These are phyloP conservation scores for Picathartes gymnocephalus DNA, from an alignment of 2,113 vertebrate genomes.

Conservation along the genomic window DNA sequence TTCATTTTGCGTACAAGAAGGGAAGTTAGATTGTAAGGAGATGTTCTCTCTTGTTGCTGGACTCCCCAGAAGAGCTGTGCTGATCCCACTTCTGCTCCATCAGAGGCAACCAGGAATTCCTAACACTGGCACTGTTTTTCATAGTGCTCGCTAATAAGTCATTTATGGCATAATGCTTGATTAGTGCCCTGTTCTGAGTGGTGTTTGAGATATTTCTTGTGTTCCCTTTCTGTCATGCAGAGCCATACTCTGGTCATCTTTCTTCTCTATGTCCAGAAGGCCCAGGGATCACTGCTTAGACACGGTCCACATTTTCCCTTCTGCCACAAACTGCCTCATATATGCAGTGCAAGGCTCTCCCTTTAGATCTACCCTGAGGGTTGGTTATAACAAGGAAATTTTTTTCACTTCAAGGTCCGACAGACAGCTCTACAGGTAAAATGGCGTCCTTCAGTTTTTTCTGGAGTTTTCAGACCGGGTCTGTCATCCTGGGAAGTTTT, in stretches of 20 bases:
- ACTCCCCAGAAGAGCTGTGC: background rate
- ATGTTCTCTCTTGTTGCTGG: background rate
- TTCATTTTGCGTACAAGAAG: background rate
- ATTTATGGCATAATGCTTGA: background rate
- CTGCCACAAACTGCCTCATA: background rate
- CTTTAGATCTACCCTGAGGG: background rate
- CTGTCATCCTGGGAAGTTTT: background rate
- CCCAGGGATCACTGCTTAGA: background rate
- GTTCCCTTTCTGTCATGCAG: background rate
- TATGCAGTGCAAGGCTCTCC: background rate
- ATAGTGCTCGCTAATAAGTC: background rate
- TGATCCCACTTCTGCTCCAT: background rate
- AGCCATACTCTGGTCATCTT: background rate
- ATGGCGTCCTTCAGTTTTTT: background rate
- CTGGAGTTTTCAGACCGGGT: background rate
- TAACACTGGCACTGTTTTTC: background rate
- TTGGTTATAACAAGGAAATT: background rate
- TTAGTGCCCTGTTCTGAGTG: background rate
- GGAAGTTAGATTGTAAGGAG: background rate
- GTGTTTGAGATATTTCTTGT: background rate
- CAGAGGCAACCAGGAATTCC: background rate
- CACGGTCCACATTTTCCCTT: fast-evolving
- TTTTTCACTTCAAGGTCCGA: background rate
- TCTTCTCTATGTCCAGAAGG: background rate
- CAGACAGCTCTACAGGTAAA: background rate